Percentiles rank a stretch among this genome's conserved stretches.
These are phyloP conservation scores for Chloropsis hardwickii DNA, from an alignment of 2,113 vertebrate genomes.

Conservation along the genomic window DNA sequence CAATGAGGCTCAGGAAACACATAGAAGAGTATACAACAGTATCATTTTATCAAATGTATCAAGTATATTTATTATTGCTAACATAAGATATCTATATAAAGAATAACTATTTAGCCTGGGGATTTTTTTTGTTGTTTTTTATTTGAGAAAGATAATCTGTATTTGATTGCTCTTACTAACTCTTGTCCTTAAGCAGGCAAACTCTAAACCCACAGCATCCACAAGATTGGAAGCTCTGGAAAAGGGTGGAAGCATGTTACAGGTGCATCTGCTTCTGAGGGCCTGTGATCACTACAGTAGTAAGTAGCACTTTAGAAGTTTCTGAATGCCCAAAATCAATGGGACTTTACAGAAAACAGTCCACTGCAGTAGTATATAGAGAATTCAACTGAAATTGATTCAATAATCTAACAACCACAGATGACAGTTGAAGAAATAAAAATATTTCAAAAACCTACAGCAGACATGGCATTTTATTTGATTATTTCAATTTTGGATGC, in stretches of 20 bases:
- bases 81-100: background rate
- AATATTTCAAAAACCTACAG: background rate
- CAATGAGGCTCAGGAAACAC: background rate
- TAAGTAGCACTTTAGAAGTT: background rate
- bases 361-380: background rate
- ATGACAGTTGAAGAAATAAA: background rate
- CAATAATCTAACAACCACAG: background rate
- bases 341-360: background rate
- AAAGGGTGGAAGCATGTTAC: background rate
- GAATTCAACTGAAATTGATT: background rate
- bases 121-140: background rate
- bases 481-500: background rate
- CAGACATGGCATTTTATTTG: background rate
- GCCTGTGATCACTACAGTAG: background rate
- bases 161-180: background rate
- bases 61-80: background rate
- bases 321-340: background rate
- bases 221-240: background rate
- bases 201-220: background rate
- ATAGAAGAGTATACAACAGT: background rate
- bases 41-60: background rate
- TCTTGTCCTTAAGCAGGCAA: background rate
- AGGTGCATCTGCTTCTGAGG: background rate
- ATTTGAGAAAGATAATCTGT: background rate
- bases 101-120: background rate